A percentile compares a stretch with the other conserved stretches of the same genome.
Conservation (phyloP, 1,140 invertebrate species). For the Drosophila rhopaloa region DNA sequence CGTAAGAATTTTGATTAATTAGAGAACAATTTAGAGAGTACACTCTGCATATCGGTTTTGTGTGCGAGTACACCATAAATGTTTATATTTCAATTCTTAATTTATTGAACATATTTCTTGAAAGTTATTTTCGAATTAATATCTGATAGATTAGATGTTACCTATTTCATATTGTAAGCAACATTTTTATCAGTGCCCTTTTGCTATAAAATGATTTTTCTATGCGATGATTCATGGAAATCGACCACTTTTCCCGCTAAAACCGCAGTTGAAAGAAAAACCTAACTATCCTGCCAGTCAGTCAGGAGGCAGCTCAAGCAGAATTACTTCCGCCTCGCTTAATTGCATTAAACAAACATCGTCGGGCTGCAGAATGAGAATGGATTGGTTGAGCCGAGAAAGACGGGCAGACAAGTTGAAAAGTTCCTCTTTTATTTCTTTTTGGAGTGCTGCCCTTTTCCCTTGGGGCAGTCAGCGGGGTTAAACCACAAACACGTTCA, state of each 20-base stretch:
- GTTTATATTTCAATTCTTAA: too few relatives aligned
- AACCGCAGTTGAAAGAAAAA: slow-evolving; percentile 28
- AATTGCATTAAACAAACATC: slow-evolving; percentile 78
- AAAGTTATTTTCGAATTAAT: too few relatives aligned
- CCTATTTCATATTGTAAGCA: too few relatives aligned
- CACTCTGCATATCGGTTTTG: too few relatives aligned
- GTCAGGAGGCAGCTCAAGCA: slow-evolving; percentile 42
- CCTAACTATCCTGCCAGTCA: slow-evolving; percentile 48
- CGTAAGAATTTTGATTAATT: too few relatives aligned
- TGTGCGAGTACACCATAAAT: too few relatives aligned
- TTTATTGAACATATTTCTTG: too few relatives aligned
- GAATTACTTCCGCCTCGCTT: slow-evolving; percentile 74
- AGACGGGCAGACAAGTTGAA: slow-evolving; percentile 25
- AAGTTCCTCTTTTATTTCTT: slow-evolving; percentile 23
- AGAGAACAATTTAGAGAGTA: too few relatives aligned
- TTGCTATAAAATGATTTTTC: neutral
- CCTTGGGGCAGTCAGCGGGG: slow-evolving; percentile 30
- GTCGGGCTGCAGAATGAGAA: slow-evolving; percentile 31
- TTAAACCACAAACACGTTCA: slow-evolving; percentile 78
- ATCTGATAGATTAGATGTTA: too few relatives aligned
- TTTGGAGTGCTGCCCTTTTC: slow-evolving; percentile 16
- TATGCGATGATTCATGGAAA: slow-evolving; percentile 4
- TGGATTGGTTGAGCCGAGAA: slow-evolving; percentile 34
- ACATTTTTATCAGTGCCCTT: neutral
- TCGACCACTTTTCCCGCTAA: slow-evolving; percentile 6